Base-by-base conservation (phyloP, 1,140 invertebrate species). In the Papilio dardanus region DNA sequence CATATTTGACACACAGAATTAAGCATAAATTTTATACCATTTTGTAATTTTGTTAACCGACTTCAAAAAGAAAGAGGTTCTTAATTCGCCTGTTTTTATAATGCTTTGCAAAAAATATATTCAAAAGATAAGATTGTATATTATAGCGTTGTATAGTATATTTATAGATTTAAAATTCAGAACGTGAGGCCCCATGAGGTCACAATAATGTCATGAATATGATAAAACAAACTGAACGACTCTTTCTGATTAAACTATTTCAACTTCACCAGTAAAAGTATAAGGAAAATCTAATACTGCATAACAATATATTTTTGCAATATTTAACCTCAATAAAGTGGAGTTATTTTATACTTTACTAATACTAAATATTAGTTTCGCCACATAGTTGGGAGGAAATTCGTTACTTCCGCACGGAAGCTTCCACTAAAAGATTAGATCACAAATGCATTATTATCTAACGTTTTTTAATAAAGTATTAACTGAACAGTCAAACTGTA, bases 361-460 rank as follows among this genome's bases (percentile, higher is more conserved):
- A 62, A 62, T 62, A 30, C 21, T 28, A 62, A n/a, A 62, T 62
- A 28, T 30, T 62, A 62, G 54, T 62, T 28, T 30, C 24, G 24
- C 54, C 54, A 28, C 54, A 14, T 30, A 62, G n/a, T 46, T 46
- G 42, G n/a, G 54, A 62, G 54, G 21, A 62, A 62, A 62, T 62
- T 62, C 54, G 24, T 21, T 24, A 21, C 50, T 8, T 54, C 50
- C 50, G 50, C 50, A 12, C 50, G 50, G 50, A 54, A 54, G 50
- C 21, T 24, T 24, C 50, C 50, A 54, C 50, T 54, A 54, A 54
- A 54, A n/a, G n/a, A n/a, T n/a, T n/a, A n/a, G n/a, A 37, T 37
- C 35, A 3, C 10, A 37, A 37, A 14, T 37, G 35, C 10, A 37
- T 37, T 37, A 5, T 37, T 37, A 37, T 14, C 35, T 3, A 37